phyloP scores from a whole-genome alignment of 2,888 invertebrate genomes.

The Heteropelma amictum region DNA sequence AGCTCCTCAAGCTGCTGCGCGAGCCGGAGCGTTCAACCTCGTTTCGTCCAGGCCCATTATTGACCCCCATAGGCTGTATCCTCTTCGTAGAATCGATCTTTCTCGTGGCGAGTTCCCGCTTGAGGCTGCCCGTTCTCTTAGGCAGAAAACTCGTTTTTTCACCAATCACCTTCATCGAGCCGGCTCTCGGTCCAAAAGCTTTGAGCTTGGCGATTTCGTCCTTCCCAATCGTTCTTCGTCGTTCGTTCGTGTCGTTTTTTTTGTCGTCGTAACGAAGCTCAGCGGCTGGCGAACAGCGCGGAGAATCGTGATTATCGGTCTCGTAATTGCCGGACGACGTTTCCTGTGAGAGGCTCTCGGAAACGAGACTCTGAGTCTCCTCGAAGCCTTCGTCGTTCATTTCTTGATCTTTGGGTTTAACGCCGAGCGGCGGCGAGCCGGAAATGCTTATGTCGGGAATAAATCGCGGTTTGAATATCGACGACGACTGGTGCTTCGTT shows the following conservation, averaged over 20 bases:
- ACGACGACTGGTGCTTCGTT: constrained; percentile 17
- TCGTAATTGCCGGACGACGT: constrained; percentile 87
- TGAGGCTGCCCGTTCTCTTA: constrained; percentile 68
- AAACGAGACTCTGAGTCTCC: constrained; percentile 92
- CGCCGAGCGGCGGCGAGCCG: constrained; percentile 69
- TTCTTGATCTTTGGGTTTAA: constrained; percentile 82
- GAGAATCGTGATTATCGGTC: constrained; percentile 81
- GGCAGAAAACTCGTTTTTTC: constrained; percentile 72
- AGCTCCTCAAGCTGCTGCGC: constrained; percentile 88
- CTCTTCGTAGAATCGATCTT: constrained; percentile 58
- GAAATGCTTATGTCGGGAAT: constrained; percentile 79
- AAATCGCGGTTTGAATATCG: constrained; percentile 67
- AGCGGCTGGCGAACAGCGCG: constrained; percentile 74
- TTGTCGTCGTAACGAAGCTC: constrained; percentile 61
- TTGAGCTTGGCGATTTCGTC: constrained; percentile 57
- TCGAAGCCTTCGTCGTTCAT: constrained; percentile 94
- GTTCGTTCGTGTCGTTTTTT: constrained; percentile 32
- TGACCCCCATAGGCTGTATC: constrained; percentile 30
- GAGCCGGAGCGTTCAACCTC: constrained; percentile 89
- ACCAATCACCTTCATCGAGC: constrained; percentile 49
- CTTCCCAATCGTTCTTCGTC: constrained; percentile 54
- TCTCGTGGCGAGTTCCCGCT: constrained; percentile 58
- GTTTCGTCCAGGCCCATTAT: constrained; percentile 67
- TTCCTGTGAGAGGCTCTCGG: constrained; percentile 91
- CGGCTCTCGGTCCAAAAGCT: constrained; percentile 47